These are phyloP conservation scores for Choloepus hoffmanni DNA, from an alignment of 2,113 vertebrate genomes.

Conservation along the genomic window DNA sequence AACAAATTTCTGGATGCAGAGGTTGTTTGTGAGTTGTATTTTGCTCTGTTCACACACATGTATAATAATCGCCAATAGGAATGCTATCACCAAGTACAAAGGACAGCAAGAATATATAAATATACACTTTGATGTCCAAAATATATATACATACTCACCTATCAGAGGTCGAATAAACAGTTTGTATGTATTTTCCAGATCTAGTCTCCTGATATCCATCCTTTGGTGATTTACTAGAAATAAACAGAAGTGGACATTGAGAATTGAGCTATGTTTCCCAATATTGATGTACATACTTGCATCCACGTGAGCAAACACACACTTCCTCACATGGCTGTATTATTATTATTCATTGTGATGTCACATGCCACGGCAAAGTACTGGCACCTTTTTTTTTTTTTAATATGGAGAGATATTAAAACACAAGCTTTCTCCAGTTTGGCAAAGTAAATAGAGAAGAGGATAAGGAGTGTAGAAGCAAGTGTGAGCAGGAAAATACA, in stretches of 20 bases:
- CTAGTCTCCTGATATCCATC: slow-evolving; percentile 82
- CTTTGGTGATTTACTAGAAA: slow-evolving; percentile 83
- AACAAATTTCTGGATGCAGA: background rate
- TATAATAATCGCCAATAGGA: background rate
- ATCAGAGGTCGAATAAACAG: slow-evolving; percentile 91
- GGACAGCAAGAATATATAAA: background rate
- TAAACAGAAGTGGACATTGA: slow-evolving; percentile 52
- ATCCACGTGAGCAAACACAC: background rate
- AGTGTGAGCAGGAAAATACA: background rate
- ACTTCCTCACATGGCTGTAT: background rate
- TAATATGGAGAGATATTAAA: background rate
- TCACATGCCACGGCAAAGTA: background rate
- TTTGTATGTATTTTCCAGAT: slow-evolving; percentile 88
- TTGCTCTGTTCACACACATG: background rate
- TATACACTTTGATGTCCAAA: background rate
- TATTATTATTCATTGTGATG: background rate
- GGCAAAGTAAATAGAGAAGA: background rate
- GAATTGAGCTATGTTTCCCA: background rate
- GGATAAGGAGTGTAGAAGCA: background rate
- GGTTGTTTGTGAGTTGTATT: background rate
- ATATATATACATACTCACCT: slow-evolving; percentile 82
- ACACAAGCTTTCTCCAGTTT: background rate
- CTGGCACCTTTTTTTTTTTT: background rate
- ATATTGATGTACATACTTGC: background rate
- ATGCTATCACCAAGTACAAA: background rate